Conservation (phyloP, 2,888 invertebrate genomes). For the Euclidia mi region DNA sequence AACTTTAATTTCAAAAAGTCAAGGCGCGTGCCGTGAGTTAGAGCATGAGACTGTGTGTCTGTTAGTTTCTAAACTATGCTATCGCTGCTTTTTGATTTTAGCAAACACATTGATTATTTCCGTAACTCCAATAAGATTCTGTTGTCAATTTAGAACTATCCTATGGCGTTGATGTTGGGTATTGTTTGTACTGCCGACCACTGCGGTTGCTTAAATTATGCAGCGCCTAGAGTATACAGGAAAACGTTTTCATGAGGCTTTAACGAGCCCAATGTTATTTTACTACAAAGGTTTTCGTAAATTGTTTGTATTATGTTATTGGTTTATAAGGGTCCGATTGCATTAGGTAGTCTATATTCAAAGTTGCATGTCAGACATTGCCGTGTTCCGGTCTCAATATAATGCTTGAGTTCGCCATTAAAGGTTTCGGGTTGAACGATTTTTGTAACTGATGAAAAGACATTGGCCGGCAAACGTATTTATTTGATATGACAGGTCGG, state of each 20-base stretch:
- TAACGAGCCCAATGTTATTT: constrained; percentile 19
- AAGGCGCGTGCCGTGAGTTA: no score
- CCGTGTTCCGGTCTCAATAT: background rate
- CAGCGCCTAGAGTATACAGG: constrained; percentile 16
- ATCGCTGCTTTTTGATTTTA: no score
- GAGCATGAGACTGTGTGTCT: no score
- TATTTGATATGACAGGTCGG: background rate
- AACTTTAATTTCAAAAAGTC: no score
- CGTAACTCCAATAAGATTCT: no score
- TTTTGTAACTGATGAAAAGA: background rate
- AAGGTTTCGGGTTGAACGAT: background rate
- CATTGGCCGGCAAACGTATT: background rate
- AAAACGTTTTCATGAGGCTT: constrained; percentile 18
- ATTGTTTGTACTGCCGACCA: constrained; percentile 3
- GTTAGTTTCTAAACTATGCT: no score
- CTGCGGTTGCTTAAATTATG: constrained; percentile 25
- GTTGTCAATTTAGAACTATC: background rate
- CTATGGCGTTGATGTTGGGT: constrained; percentile 4
- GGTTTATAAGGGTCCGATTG: constrained; percentile 18
- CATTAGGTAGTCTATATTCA: no score
- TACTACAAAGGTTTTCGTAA: constrained; percentile 14
- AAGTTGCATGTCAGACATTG: background rate
- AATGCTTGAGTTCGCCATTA: background rate
- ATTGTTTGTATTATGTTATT: constrained; percentile 30
- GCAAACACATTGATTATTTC: no score